Evolutionary conservation across 2,113 vertebrate species (phyloP).

Genomic region (Rhinopithecus roxellana): DNA sequence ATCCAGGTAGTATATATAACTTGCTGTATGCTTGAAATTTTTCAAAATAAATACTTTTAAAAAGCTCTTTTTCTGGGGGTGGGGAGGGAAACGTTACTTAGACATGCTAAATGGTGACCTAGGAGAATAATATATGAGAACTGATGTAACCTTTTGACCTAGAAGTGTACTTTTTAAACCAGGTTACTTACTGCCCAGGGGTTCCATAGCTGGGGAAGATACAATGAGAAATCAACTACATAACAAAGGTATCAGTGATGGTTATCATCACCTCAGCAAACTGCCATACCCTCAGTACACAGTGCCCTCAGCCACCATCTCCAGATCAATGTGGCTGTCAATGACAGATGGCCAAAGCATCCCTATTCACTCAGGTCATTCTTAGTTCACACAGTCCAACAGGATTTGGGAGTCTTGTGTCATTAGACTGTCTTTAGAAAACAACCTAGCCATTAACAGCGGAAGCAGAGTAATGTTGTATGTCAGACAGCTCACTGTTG

Average conservation of each 20-base stretch:
- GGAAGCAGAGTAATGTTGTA: constrained; percentile 68
- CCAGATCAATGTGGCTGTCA: constrained; percentile 84
- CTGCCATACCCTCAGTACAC: constrained; percentile 78
- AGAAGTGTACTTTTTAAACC: constrained; percentile 71
- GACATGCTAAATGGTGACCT: not conserved
- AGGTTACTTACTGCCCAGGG: constrained; percentile 61
- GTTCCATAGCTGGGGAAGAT: constrained; percentile 51
- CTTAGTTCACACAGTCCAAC: constrained; percentile 78
- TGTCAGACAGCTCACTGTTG: constrained; percentile 68
- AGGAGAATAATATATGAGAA: not conserved
- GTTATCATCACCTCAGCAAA: constrained; percentile 80
- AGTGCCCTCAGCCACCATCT: constrained; percentile 82
- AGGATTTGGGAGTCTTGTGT: constrained; percentile 74
- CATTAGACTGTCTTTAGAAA: constrained; percentile 75
- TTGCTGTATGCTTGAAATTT: constrained; percentile 6
- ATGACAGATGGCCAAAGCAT: constrained; percentile 76
- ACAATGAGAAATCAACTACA: constrained; percentile 72
- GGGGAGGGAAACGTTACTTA: not conserved
- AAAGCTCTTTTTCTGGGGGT: not conserved
- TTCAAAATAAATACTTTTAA: constrained; percentile 50
- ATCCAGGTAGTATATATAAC: not conserved
- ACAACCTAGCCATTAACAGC: constrained; percentile 74
- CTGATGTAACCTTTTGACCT: constrained; percentile 65
- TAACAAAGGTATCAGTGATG: constrained; percentile 78
- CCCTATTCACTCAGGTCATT: constrained; percentile 81